phyloP scores from a whole-genome alignment of 2,888 invertebrate species.

The Drosophila colorata region DNA sequence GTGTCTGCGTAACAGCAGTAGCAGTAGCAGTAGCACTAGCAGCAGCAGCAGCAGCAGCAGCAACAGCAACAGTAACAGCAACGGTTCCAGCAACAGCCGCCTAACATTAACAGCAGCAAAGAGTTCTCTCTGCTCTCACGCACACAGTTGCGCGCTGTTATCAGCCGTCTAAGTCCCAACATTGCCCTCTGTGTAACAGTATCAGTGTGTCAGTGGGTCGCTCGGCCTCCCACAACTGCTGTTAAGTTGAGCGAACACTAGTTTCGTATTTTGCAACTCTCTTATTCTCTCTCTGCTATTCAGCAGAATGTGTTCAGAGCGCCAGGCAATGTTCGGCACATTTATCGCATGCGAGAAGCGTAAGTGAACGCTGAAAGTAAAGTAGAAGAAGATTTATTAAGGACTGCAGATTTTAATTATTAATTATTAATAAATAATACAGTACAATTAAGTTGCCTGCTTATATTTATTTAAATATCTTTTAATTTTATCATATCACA shows the following conservation, averaged over 20 bases:
- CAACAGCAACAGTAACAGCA: too few species aligned
- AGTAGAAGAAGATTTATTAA: neutral
- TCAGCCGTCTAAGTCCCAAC: conserved; percentile 46
- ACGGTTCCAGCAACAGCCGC: conserved; percentile 18
- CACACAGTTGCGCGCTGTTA: conserved; percentile 64
- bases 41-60: conserved; percentile 24
- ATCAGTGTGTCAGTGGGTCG: conserved; percentile 80
- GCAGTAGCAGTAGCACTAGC: conserved; percentile 36
- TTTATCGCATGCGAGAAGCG: conserved; percentile 51
- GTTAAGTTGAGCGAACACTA: conserved; percentile 39
- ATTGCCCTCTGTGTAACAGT: conserved; percentile 44
- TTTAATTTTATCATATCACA: neutral
- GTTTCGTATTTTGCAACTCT: conserved; percentile 33
- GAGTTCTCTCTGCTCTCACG: conserved; percentile 26
- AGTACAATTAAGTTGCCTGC: too few species aligned
- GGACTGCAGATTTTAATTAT: too few species aligned
- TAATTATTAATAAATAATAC: too few species aligned
- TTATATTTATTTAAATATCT: neutral
- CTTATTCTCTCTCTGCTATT: conserved; percentile 32
- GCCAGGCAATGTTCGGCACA: neutral
- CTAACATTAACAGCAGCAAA: conserved; percentile 44
- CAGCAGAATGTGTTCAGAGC: conserved; percentile 22
- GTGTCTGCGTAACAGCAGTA: conserved; percentile 45
- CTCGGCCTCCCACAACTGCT: conserved; percentile 32
- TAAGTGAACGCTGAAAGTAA: neutral